Evolutionary conservation across 2,797 vertebrate genomes (phyloP).

Genomic region (Peromyscus nudipes): DNA sequence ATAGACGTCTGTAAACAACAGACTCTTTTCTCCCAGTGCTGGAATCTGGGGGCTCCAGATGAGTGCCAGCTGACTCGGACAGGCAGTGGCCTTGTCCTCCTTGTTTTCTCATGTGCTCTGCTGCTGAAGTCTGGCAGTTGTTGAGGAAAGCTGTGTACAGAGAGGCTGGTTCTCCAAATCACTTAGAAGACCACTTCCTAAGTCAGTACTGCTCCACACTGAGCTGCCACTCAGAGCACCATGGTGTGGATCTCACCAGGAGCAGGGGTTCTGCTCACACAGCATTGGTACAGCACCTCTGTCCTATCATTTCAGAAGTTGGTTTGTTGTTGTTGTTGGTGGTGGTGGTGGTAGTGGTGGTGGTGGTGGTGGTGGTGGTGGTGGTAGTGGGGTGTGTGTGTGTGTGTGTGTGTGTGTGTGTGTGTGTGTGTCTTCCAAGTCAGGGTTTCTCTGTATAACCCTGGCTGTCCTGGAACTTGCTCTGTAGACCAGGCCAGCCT

Average conservation of each 20-base stretch:
- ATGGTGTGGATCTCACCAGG: fast-evolving
- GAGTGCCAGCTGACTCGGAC: neutral
- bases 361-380: no score
- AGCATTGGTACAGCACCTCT: neutral
- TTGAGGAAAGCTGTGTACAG: neutral
- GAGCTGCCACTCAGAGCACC: no score
- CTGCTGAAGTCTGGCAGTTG: neutral
- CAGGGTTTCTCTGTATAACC: neutral
- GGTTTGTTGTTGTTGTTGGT: neutral
- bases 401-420: neutral
- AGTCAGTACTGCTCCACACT: neutral
- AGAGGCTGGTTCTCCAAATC: neutral
- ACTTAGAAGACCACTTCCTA: neutral
- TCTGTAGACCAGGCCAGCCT: neutral
- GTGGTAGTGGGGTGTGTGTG: neutral
- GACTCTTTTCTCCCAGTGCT: neutral
- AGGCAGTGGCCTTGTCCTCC: neutral
- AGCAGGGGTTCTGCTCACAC: fast-evolving
- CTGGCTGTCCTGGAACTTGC: neutral
- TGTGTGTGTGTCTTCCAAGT: no score
- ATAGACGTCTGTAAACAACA: neutral
- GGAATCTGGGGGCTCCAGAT: no score
- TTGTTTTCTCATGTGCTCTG: neutral
- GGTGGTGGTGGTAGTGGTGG: no score
- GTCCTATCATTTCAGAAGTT: neutral